phyloP scores from a whole-genome alignment of 2,888 invertebrate genomes.

The Tachina lurida region DNA sequence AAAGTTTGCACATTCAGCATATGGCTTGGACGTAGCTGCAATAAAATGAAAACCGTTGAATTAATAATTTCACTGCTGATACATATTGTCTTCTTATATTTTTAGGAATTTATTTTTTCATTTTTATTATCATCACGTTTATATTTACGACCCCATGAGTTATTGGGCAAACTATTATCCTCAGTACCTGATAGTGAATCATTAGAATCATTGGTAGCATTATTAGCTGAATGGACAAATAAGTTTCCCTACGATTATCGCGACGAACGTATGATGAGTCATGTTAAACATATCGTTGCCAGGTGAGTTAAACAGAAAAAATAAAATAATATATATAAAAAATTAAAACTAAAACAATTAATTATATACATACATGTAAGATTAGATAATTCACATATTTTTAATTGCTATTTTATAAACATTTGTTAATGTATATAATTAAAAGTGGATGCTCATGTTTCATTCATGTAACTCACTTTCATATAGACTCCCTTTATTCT shows the following conservation, averaged over 20 bases:
- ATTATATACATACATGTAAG: too few species aligned
- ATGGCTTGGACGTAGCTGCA: too few species aligned
- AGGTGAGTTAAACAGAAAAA: slow-evolving; percentile 75
- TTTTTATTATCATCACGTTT: slow-evolving; percentile 83
- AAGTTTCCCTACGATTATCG: slow-evolving; percentile 83
- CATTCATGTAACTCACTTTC: background rate
- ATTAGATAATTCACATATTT: too few species aligned
- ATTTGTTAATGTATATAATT: too few species aligned
- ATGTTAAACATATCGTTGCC: slow-evolving; percentile 83
- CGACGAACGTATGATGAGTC: slow-evolving; percentile 83
- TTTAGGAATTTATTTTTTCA: slow-evolving; percentile 82
- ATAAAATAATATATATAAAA: background rate
- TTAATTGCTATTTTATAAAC: too few species aligned
- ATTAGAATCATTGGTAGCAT: slow-evolving; percentile 81
- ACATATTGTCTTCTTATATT: slow-evolving; percentile 33
- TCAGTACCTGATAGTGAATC: slow-evolving; percentile 82
- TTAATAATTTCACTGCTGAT: background rate
- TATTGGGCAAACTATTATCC: slow-evolving; percentile 81
- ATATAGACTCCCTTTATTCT: background rate
- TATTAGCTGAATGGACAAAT: slow-evolving; percentile 82
- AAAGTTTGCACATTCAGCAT: too few species aligned
- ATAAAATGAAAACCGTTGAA: background rate
- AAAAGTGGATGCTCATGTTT: background rate
- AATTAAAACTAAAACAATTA: background rate
- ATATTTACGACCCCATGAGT: slow-evolving; percentile 82